Percentiles rank a stretch among this genome's conserved stretches.
Conservation (phyloP, 1,140 invertebrate genomes). For the Ips typographus region DNA sequence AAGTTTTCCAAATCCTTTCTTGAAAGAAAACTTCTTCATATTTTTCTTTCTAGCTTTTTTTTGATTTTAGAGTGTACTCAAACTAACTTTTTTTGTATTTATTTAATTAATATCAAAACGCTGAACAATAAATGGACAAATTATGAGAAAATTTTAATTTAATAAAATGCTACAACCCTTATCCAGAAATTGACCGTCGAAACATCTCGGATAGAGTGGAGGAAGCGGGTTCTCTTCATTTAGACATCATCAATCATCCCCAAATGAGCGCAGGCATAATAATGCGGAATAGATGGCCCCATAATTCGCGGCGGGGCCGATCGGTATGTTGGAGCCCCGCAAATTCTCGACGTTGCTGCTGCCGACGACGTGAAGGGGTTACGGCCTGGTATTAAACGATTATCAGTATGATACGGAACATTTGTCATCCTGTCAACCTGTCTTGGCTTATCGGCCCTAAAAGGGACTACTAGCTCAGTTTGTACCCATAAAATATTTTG, state of each 20-base stretch:
- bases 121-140: no score
- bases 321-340: slow-evolving; percentile 25
- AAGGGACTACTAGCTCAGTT: not conserved
- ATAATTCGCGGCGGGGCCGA: slow-evolving; percentile 31
- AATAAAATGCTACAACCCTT: no score
- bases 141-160: no score
- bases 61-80: no score
- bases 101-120: no score
- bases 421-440: slow-evolving; percentile 32
- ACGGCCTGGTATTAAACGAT: slow-evolving; percentile 34
- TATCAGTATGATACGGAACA: slow-evolving; percentile 33
- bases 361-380: slow-evolving; percentile 30
- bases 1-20: no score
- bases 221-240: slow-evolving; percentile 18
- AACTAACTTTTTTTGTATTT: no score
- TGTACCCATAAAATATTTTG: no score
- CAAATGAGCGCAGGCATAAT: slow-evolving; percentile 31
- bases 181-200: no score
- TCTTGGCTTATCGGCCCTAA: slow-evolving; percentile 11
- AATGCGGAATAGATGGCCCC: slow-evolving; percentile 27
- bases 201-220: not conserved
- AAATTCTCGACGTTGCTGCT: slow-evolving; percentile 23
- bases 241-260: slow-evolving; percentile 33
- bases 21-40: no score
- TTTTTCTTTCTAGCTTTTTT: no score